Conservation (phyloP, 1,140 invertebrate genomes). For the Musca vetustissima region DNA sequence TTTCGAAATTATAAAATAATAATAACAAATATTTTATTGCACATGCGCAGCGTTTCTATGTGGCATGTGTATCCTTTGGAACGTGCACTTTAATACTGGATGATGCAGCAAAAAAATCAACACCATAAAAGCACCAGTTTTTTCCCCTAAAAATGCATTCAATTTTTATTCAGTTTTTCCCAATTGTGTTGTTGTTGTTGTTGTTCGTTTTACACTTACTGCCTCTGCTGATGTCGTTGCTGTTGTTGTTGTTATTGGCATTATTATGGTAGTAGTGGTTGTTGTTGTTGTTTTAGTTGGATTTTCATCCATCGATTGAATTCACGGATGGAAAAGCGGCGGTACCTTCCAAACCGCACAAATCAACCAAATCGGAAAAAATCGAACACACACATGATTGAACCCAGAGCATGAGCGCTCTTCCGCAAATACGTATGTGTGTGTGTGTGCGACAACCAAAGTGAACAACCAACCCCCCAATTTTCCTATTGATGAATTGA, state of each 20-base stretch:
- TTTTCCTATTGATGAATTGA: too few species aligned
- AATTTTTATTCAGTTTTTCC: slow-evolving; percentile 1
- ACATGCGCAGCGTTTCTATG: slow-evolving; percentile 38
- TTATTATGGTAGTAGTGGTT: not conserved
- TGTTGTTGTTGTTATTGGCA: not conserved
- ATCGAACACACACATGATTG: slow-evolving; percentile 9
- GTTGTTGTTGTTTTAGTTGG: slow-evolving; percentile 13
- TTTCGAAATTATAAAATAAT: not conserved
- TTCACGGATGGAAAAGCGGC: not conserved
- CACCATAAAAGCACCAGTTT: slow-evolving; percentile 25
- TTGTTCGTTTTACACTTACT: too few species aligned
- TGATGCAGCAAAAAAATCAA: slow-evolving; percentile 45
- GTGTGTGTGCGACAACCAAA: not conserved
- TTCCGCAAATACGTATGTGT: not conserved
- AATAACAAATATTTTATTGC: slow-evolving; percentile 25
- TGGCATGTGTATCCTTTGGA: slow-evolving; percentile 43
- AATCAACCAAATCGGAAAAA: slow-evolving; percentile 28
- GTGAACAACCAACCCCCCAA: not conserved
- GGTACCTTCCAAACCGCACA: slow-evolving; percentile 21
- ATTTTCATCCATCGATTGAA: slow-evolving; percentile 14
- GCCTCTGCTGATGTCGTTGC: not conserved
- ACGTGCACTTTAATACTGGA: slow-evolving; percentile 53
- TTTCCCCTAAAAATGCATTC: slow-evolving; percentile 17
- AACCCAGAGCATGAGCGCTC: not conserved
- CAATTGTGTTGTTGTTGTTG: not conserved